phyloP scores from a whole-genome alignment of 2,797 vertebrate species.

The Sebastes itinus region DNA sequence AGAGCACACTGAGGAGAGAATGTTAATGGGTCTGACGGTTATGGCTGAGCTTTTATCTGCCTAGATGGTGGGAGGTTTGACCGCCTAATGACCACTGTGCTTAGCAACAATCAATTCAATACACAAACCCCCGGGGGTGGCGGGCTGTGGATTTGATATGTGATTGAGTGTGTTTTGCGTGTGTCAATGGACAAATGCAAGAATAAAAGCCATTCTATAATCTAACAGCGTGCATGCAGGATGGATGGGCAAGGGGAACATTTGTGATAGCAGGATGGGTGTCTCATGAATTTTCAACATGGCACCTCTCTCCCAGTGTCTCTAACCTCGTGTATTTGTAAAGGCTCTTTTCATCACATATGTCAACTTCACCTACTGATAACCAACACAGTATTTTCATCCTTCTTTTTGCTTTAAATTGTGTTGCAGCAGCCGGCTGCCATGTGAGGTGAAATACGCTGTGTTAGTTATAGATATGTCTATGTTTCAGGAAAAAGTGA shows the following conservation, averaged over 20 bases:
- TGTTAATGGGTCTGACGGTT: slow-evolving; percentile 34
- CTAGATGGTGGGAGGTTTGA: slow-evolving; percentile 31
- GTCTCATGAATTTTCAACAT: slow-evolving; percentile 65
- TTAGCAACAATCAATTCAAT: slow-evolving; percentile 43
- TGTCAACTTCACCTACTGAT: slow-evolving; percentile 45
- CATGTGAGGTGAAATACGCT: neutral
- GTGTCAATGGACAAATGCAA: neutral
- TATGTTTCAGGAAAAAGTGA: neutral
- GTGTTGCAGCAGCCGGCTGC: neutral
- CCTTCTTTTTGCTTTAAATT: slow-evolving; percentile 18
- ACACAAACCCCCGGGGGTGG: slow-evolving; percentile 16
- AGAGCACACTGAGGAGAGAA: slow-evolving; percentile 19
- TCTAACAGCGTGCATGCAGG: slow-evolving; percentile 19
- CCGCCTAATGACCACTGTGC: slow-evolving; percentile 39
- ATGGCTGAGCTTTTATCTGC: slow-evolving; percentile 28
- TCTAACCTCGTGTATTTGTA: slow-evolving; percentile 54
- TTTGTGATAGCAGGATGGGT: slow-evolving; percentile 42
- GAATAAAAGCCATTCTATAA: slow-evolving; percentile 35
- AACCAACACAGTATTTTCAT: slow-evolving; percentile 26
- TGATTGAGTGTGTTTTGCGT: neutral
- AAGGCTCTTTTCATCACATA: slow-evolving; percentile 50
- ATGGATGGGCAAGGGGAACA: slow-evolving; percentile 48
- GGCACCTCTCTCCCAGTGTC: slow-evolving; percentile 28
- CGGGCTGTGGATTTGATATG: neutral
- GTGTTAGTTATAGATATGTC: slow-evolving; percentile 16